Conservation (phyloP, 2,113 vertebrate species). For the Pelvicachromis taeniatus region DNA sequence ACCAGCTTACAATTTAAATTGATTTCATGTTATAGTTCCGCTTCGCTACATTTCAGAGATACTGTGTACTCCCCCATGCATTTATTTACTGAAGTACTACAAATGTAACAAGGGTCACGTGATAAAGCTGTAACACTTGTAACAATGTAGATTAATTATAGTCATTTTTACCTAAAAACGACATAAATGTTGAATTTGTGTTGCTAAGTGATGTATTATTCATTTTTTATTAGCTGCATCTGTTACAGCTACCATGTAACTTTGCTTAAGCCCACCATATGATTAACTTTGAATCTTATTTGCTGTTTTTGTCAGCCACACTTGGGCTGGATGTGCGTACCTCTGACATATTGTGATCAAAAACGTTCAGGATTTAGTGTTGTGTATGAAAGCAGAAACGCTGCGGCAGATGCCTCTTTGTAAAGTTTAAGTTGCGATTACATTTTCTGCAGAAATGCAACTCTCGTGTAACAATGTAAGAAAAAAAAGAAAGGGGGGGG, state of each 20-base stretch:
- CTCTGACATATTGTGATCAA: neutral
- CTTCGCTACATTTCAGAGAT: neutral
- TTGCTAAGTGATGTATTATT: neutral
- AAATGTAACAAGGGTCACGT: neutral
- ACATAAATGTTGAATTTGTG: neutral
- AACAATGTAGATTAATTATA: neutral
- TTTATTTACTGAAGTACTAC: neutral
- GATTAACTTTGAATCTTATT: neutral
- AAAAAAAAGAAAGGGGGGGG: neutral
- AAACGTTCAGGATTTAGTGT: neutral
- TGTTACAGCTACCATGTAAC: neutral
- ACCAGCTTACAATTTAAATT: neutral
- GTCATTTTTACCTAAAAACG: neutral
- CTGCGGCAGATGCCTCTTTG: neutral
- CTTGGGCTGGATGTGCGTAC: neutral
- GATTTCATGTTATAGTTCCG: neutral
- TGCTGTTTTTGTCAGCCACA: neutral
- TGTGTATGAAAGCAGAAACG: neutral
- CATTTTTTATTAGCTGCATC: neutral
- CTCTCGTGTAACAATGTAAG: neutral
- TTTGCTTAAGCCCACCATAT: neutral
- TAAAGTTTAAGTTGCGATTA: neutral
- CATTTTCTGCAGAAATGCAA: neutral
- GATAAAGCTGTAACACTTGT: neutral
- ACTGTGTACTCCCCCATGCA: neutral